These are phyloP conservation scores for Nephila pilipes DNA, from an alignment of 1,140 invertebrate species.

Conservation along the genomic window DNA sequence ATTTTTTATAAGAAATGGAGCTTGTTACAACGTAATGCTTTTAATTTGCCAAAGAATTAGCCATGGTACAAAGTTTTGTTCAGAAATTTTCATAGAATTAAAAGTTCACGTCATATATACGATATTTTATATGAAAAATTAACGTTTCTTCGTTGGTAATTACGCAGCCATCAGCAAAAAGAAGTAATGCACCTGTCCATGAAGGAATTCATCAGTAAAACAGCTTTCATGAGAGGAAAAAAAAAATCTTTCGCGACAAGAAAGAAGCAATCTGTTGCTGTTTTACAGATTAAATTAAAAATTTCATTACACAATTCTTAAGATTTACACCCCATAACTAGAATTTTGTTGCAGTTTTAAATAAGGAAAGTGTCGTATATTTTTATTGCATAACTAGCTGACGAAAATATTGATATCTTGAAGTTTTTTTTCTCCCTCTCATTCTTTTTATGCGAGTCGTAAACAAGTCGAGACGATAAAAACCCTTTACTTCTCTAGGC, in stretches of 20 bases:
- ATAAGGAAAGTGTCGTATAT: background rate
- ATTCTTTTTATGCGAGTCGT: background rate
- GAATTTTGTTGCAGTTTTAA: background rate
- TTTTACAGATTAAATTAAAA: background rate
- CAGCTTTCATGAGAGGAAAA: background rate
- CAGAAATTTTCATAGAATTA: too few species aligned
- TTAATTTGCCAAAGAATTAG: too few species aligned
- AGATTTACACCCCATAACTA: too few species aligned
- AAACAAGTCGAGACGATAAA: background rate
- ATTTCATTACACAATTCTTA: background rate
- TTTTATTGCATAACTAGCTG: constrained; percentile 2
- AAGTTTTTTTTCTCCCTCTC: background rate
- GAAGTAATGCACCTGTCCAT: too few species aligned
- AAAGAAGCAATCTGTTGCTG: background rate
- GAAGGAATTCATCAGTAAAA: too few species aligned
- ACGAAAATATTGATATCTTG: background rate
- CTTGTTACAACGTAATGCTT: too few species aligned
- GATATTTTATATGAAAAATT: too few species aligned
- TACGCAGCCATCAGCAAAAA: too few species aligned
- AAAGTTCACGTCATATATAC: too few species aligned
- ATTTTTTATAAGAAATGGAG: too few species aligned
- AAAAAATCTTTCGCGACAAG: background rate
- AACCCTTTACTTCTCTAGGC: background rate
- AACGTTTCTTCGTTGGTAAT: too few species aligned
- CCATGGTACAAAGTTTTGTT: too few species aligned